Evolutionary conservation across 2,113 vertebrate genomes (phyloP).

Genomic region (Planiliza haematocheilus): DNA sequence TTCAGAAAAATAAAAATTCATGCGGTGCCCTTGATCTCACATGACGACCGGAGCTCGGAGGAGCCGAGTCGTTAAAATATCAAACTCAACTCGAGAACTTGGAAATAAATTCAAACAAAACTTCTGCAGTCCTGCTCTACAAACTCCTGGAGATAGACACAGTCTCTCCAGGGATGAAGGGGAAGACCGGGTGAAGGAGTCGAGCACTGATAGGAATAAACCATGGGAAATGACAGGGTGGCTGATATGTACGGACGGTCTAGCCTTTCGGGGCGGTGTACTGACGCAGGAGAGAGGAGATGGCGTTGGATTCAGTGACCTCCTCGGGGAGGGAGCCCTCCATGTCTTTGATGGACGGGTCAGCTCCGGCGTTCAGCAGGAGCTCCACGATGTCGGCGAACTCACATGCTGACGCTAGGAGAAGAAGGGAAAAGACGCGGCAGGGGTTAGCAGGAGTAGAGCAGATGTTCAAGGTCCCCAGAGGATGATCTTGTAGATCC

Average conservation of each 20-base stretch:
- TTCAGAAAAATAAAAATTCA: constrained; percentile 38
- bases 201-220: constrained; percentile 8
- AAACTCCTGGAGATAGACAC: constrained; percentile 32
- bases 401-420: constrained; percentile 92
- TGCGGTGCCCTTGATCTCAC: constrained; percentile 33
- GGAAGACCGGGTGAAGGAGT: constrained; percentile 4
- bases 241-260: constrained; percentile 5
- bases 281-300: constrained; percentile 87
- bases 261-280: constrained; percentile 84
- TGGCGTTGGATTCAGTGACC: constrained; percentile 91
- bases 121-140: constrained; percentile 25
- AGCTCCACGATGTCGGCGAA: constrained; percentile 95
- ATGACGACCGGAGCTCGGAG: constrained; percentile 16
- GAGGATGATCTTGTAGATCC: too few species aligned
- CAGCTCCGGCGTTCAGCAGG: constrained; percentile 89
- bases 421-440: background rate
- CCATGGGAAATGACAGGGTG: background rate
- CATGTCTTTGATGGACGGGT: constrained; percentile 91
- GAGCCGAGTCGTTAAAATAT: constrained; percentile 31
- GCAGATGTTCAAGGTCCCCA: too few species aligned
- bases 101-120: constrained; percentile 41
- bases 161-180: constrained; percentile 41
- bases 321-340: constrained; percentile 94
- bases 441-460: background rate
- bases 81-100: constrained; percentile 54